Percentiles rank a stretch among this genome's conserved stretches.
Evolutionary conservation across 2,888 invertebrate genomes (phyloP).

Genomic region (Perdita meconis): DNA sequence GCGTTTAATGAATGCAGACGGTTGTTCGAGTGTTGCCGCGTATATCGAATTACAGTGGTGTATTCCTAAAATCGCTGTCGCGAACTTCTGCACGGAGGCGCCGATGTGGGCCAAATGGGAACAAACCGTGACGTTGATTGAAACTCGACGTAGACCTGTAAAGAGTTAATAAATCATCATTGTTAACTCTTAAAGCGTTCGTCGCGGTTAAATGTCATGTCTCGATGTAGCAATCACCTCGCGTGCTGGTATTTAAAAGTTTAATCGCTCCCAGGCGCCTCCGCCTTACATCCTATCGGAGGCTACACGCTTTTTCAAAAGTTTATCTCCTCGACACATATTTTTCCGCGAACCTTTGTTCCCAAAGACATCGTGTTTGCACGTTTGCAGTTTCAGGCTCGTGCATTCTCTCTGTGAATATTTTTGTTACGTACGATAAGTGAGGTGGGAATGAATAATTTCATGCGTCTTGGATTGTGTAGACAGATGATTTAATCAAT

Average conservation of each 20-base stretch:
- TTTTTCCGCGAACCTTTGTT: background rate
- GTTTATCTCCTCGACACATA: background rate
- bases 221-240: background rate
- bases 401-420: no score
- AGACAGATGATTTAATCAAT: no score
- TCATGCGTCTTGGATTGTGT: no score
- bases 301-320: background rate
- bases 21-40: no score
- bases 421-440: no score
- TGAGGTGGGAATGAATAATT: no score
- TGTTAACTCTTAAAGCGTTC: no score
- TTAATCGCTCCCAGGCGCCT: background rate
- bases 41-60: no score
- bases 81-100: background rate
- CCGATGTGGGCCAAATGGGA: background rate
- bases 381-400: no score
- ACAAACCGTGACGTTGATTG: background rate
- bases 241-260: background rate
- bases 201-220: background rate
- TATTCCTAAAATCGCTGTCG: background rate
- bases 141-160: background rate
- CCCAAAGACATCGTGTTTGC: no score
- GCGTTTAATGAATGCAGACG: background rate
- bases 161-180: background rate
- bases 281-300: background rate